These are phyloP conservation scores for Aleiodes testaceus DNA, from an alignment of 2,888 invertebrate genomes.

Conservation along the genomic window DNA sequence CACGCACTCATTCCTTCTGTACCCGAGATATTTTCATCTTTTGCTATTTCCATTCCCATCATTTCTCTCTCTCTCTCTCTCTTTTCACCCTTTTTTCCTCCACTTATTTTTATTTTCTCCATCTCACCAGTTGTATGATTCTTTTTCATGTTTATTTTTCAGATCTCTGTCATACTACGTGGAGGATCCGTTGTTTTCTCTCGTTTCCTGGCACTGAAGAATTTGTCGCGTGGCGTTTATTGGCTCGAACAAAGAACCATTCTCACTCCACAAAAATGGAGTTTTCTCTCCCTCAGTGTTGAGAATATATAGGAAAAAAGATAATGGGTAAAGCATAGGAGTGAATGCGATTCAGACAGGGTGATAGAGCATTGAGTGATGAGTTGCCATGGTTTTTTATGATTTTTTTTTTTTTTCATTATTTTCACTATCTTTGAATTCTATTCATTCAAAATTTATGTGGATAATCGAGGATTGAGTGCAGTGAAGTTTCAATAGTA, in stretches of 20 bases:
- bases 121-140: conserved; percentile 27
- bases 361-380: conserved; percentile 24
- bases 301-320: conserved; percentile 11
- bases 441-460: background rate
- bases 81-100: conserved; percentile 20
- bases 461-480: background rate
- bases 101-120: conserved; percentile 2
- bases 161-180: conserved; percentile 7
- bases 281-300: conserved; percentile 20
- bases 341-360: conserved; percentile 2
- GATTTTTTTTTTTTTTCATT: conserved; percentile 11
- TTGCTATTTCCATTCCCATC: conserved; percentile 12
- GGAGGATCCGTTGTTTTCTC: conserved; percentile 32
- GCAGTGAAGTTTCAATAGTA: background rate
- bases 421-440: background rate
- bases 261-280: conserved; percentile 8
- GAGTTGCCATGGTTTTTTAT: conserved; percentile 20
- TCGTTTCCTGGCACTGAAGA: conserved; percentile 36
- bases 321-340: conserved; percentile 11
- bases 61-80: conserved; percentile 33
- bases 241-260: conserved; percentile 38
- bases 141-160: conserved; percentile 18
- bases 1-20: conserved; percentile 32
- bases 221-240: conserved; percentile 46
- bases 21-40: conserved; percentile 22